Evolutionary conservation across 2,888 invertebrate species (phyloP), one percentile per base, ranked within the genome.

Genomic region (Drosophila vallismaia): DNA sequence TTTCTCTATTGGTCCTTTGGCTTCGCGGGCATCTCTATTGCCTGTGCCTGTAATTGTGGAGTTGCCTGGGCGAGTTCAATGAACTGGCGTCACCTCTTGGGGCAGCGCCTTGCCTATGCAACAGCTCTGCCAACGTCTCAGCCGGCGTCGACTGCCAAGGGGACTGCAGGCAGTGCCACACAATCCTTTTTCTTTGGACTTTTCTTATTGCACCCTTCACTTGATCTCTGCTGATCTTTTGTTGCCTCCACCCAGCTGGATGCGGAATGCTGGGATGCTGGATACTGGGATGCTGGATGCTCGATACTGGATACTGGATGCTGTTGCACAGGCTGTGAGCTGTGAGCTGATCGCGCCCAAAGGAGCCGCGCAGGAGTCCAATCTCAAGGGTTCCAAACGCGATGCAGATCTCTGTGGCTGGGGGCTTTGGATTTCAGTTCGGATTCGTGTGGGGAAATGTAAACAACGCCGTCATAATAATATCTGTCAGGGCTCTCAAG

Each of bases 141-240:
- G 46, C 51, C 33, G 24, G 46, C 26, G 45, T 36, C 62, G 45
- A 40, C 76, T 45, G 52, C 24, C 60, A 7, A 12, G 31, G 51
- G 19, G 19, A 19, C 45, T 31, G 19, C 60, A 51, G 45, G 24
- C 52, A 42, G 52, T 9, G 46, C 33, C 51, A 57, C 52, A 56
- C 84, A 85, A 85, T 87, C 85, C 85, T 85, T 84, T 84, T 86
- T 79, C 86, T 84, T 78, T 77, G 59, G 74, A 74, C 78, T 85
- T 87, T 83, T 73, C 74, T 73, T 77, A 67, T 64, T 53, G 79
- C 82, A 82, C 82, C 82, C 82, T 83, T 86, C 86, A 86, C 82
- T 86, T 86, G 83, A 81, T 85, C 84, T 86, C 64, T 72, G 53
- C 48, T 72, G 85, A 71, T 75, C 77, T 62, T 54, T 71, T 33